A percentile compares a stretch with the other conserved stretches of the same genome.
phyloP scores from a whole-genome alignment of 2,113 vertebrate species.

The Cyanoramphus novaezelandiae region DNA sequence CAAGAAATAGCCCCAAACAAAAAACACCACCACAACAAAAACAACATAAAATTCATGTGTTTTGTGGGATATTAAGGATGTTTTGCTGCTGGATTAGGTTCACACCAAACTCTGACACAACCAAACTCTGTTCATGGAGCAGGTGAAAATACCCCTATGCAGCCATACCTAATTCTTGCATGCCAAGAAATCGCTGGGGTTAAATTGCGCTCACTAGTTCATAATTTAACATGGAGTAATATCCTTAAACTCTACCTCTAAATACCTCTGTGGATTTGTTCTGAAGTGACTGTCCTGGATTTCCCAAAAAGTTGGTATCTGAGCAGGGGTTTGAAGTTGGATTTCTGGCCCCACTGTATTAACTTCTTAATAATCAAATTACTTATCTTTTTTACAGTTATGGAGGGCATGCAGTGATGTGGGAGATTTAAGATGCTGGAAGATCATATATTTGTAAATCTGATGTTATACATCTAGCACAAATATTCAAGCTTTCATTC shows the following conservation, averaged over 20 bases:
- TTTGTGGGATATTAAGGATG: neutral
- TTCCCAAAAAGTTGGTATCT: neutral
- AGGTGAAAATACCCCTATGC: neutral
- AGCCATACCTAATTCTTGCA: neutral
- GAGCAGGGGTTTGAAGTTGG: neutral
- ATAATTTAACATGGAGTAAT: neutral
- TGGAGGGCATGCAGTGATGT: neutral
- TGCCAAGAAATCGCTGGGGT: neutral
- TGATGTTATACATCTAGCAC: neutral
- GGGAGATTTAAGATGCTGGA: constrained; percentile 13
- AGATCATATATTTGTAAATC: neutral
- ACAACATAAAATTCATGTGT: neutral
- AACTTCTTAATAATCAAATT: neutral
- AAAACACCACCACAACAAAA: neutral
- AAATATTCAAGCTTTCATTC: neutral
- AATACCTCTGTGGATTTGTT: neutral
- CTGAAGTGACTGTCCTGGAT: neutral
- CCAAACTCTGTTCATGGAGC: neutral
- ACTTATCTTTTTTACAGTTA: neutral
- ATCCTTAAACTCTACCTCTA: neutral
- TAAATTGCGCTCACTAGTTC: neutral
- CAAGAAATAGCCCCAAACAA: accelerated
- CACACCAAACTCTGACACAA: neutral
- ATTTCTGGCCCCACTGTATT: neutral
- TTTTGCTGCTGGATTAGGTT: neutral